Evolutionary conservation across 2,113 vertebrate genomes (phyloP).

Genomic region (Enhydra lutris): DNA sequence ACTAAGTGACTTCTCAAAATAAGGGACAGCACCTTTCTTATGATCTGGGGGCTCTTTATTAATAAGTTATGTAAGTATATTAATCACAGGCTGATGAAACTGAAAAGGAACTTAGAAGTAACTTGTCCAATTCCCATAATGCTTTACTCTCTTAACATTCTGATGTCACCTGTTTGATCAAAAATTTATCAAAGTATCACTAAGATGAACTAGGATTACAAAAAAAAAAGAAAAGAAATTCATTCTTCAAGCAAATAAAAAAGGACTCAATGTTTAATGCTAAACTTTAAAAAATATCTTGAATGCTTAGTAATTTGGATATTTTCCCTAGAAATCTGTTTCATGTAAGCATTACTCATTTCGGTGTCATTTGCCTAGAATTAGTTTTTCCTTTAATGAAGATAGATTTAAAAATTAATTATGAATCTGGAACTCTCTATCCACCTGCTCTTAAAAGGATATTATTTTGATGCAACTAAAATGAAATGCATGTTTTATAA

Average conservation of each 20-base stretch:
- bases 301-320: neutral
- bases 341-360: neutral
- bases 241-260: neutral
- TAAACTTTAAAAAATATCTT: neutral
- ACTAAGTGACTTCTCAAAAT: neutral
- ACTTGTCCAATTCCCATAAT: neutral
- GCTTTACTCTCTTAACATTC: neutral
- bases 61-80: neutral
- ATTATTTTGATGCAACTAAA: neutral
- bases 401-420: neutral
- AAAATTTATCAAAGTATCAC: neutral
- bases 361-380: neutral
- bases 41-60: neutral
- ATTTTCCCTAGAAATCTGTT: conserved; percentile 8
- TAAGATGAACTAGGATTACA: neutral
- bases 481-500: conserved; percentile 23
- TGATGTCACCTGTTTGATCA: neutral
- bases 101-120: neutral
- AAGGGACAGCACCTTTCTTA: neutral
- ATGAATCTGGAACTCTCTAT: neutral
- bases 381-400: neutral
- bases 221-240: neutral
- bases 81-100: neutral
- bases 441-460: neutral
- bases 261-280: neutral